phyloP scores from a whole-genome alignment of 2,888 invertebrate species.

The Monoplex corrugatus region DNA sequence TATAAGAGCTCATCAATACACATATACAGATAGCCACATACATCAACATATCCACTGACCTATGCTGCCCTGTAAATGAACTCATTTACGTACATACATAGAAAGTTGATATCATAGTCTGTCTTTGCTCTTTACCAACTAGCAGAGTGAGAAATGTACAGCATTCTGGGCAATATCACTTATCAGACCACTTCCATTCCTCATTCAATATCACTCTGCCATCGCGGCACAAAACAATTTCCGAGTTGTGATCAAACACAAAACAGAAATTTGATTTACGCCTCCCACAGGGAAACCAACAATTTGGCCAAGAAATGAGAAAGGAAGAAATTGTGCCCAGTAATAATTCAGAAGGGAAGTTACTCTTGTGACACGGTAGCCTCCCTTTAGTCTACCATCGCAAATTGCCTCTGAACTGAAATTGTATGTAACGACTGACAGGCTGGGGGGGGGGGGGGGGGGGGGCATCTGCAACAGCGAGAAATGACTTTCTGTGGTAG shows the following conservation, averaged over 20 bases:
- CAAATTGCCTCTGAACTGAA: constrained; percentile 26
- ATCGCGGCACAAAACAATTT: constrained; percentile 33
- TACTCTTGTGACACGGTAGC: constrained; percentile 37
- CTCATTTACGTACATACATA: no score
- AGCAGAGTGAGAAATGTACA: not conserved
- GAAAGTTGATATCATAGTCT: no score
- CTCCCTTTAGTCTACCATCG: constrained; percentile 20
- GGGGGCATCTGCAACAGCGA: not conserved
- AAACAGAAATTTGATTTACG: constrained; percentile 30
- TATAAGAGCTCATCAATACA: no score
- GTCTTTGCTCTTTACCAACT: not conserved
- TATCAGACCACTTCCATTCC: not conserved
- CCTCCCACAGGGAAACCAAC: constrained; percentile 8
- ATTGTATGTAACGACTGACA: constrained; percentile 22
- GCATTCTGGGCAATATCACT: not conserved
- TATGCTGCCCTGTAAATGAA: no score
- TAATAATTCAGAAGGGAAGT: constrained; percentile 36
- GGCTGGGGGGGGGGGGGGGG: not conserved
- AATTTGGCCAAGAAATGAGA: constrained; percentile 21
- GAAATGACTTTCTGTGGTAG: not conserved
- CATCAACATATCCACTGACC: no score
- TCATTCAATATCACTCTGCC: not conserved
- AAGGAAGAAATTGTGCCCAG: not conserved
- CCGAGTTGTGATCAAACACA: constrained; percentile 14
- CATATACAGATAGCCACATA: no score